Percentiles rank a stretch among this genome's conserved stretches.
Conservation (phyloP, 1,140 invertebrate genomes). For the Ostrea edulis region DNA sequence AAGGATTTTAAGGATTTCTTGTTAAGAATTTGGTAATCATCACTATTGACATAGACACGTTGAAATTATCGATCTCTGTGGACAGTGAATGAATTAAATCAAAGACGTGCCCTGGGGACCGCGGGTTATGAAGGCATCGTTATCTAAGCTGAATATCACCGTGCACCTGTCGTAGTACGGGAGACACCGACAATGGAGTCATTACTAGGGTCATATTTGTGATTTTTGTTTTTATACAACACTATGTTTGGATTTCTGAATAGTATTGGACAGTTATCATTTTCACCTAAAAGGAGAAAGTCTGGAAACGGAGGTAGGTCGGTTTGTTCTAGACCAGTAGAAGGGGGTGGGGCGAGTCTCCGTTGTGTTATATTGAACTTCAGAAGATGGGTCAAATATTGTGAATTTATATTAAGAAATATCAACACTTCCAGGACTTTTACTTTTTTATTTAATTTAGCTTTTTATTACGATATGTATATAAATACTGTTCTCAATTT, state of each 20-base stretch:
- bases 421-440: too few relatives aligned
- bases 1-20: background rate
- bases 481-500: too few relatives aligned
- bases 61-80: slow-evolving; percentile 3
- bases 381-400: too few relatives aligned
- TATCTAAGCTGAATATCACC: background rate
- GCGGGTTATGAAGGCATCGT: background rate
- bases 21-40: background rate
- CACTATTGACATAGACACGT: slow-evolving; percentile 2
- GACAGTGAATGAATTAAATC: slow-evolving; percentile 16
- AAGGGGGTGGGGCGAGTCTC: too few relatives aligned
- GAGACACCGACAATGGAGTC: background rate
- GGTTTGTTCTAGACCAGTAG: background rate
- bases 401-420: too few relatives aligned
- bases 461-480: too few relatives aligned
- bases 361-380: too few relatives aligned
- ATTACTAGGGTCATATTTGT: background rate
- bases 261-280: slow-evolving; percentile 51
- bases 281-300: slow-evolving; percentile 38
- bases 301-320: background rate
- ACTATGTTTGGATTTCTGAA: slow-evolving; percentile 63
- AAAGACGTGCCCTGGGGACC: background rate
- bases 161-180: background rate
- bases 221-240: background rate
- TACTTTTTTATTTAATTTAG: too few relatives aligned